Percentiles rank a stretch among this genome's conserved stretches.
Evolutionary conservation across 2,113 vertebrate genomes (phyloP).

Genomic region (Axis porcinus): DNA sequence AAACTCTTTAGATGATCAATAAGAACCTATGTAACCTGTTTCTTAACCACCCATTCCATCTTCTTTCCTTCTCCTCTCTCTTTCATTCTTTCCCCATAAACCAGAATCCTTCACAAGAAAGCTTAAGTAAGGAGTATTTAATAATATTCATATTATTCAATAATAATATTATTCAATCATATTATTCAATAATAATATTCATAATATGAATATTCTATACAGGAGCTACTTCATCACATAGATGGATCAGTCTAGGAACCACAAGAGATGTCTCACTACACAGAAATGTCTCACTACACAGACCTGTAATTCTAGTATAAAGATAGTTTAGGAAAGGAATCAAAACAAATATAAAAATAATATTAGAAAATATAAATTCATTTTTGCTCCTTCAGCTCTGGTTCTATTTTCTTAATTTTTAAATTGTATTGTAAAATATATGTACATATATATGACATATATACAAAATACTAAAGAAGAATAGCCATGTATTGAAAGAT

Average conservation of each 20-base stretch:
- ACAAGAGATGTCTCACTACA: neutral
- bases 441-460: neutral
- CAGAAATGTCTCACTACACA: neutral
- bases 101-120: neutral
- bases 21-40: neutral
- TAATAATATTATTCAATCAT: too few relatives aligned
- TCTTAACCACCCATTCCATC: neutral
- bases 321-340: neutral
- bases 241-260: neutral
- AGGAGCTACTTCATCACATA: neutral
- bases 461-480: neutral
- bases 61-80: neutral
- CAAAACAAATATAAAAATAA: neutral
- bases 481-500: neutral
- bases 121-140: neutral
- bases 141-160: too few relatives aligned
- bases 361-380: neutral
- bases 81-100: neutral
- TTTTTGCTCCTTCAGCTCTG: neutral
- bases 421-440: neutral
- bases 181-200: too few relatives aligned
- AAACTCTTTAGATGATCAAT: neutral
- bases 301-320: neutral
- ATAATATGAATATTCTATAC: neutral
- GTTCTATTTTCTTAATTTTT: neutral